phyloP scores from a whole-genome alignment of 1,140 invertebrate genomes.

The Diplogasteroides magnus region DNA sequence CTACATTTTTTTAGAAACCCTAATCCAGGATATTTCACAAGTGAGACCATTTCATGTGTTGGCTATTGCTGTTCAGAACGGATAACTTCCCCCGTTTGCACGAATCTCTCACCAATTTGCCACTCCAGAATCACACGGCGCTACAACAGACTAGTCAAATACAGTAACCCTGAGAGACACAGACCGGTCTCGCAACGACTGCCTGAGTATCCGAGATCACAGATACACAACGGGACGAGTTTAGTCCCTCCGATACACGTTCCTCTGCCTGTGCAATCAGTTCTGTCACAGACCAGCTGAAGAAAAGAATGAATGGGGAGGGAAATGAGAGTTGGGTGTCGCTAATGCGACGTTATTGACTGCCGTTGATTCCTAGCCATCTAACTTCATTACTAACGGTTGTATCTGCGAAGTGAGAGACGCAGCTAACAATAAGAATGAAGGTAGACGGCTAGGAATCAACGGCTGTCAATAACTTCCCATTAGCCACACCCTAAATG shows the following conservation, averaged over 20 bases:
- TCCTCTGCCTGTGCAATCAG: neutral
- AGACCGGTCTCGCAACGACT: neutral
- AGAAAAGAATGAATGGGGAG: too few species aligned
- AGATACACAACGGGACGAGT: neutral
- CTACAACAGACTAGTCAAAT: neutral
- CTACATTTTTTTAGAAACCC: too few species aligned
- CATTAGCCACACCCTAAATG: too few species aligned
- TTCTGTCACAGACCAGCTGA: neutral
- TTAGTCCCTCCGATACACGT: neutral
- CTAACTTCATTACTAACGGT: too few species aligned
- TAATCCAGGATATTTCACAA: too few species aligned
- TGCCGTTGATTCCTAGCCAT: too few species aligned
- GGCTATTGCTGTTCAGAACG: neutral
- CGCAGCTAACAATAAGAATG: too few species aligned
- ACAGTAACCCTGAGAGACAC: neutral
- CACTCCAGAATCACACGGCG: neutral
- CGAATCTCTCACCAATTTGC: slow-evolving; percentile 9
- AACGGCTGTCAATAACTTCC: too few species aligned
- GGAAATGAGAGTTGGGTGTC: too few species aligned
- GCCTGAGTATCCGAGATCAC: neutral
- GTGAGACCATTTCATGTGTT: neutral
- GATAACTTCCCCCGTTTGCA: neutral
- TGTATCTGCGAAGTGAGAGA: too few species aligned
- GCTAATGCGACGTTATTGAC: too few species aligned
- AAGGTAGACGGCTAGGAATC: too few species aligned